These are phyloP conservation scores for Nezara viridula DNA, from an alignment of 2,888 invertebrate genomes.

Conservation along the genomic window DNA sequence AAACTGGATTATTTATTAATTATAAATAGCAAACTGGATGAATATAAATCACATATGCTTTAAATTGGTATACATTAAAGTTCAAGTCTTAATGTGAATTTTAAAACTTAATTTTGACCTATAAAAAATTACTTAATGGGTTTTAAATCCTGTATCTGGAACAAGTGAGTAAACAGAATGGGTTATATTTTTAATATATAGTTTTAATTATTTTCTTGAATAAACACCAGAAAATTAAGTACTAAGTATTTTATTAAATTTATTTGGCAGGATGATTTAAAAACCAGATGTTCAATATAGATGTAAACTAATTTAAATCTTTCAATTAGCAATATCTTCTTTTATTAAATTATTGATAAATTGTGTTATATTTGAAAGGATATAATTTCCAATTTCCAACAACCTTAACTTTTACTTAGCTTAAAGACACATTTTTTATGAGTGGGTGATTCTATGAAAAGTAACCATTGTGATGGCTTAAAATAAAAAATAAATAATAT, in stretches of 20 bases:
- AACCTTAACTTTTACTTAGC: too few species aligned
- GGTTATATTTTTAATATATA: neutral
- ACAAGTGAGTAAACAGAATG: neutral
- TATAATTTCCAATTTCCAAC: too few species aligned
- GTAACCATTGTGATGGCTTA: too few species aligned
- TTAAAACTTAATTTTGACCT: slow-evolving; percentile 20
- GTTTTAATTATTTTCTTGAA: neutral
- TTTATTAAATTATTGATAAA: neutral
- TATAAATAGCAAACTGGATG: neutral
- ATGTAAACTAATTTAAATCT: neutral
- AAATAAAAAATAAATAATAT: too few species aligned
- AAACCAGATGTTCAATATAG: neutral
- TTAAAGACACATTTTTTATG: too few species aligned
- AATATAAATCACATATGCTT: slow-evolving; percentile 31
- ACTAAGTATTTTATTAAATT: neutral
- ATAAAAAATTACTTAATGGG: slow-evolving; percentile 22
- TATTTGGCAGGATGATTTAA: neutral
- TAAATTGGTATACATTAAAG: slow-evolving; percentile 2
- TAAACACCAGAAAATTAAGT: neutral
- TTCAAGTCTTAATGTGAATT: slow-evolving; percentile 16
- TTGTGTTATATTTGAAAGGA: too few species aligned
- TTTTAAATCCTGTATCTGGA: slow-evolving; percentile 36
- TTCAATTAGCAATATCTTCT: neutral
- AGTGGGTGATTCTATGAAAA: too few species aligned
- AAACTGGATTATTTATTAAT: neutral